Evolutionary conservation across 2,797 vertebrate genomes (phyloP), one percentile per base, ranked within the genome.

Genomic region (Tachyglossus aculeatus): DNA sequence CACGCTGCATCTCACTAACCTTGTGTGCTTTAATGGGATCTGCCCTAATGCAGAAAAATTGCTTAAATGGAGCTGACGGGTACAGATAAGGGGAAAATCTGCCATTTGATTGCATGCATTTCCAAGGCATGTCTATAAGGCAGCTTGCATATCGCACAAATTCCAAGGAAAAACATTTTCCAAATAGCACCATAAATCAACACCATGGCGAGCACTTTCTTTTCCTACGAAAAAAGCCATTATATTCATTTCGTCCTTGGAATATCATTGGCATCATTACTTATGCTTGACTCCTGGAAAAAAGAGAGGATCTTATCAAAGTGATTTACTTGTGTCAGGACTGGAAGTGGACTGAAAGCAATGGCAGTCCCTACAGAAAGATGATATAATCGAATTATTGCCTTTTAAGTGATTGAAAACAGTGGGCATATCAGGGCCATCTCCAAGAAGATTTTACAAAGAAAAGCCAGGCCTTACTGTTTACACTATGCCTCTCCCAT

Each of bases 351-450:
- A 87, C 83, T 85, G 87, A 89, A 88, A 90, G 90, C 91, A 85
- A 86, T 85, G 81, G 88, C 80, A 72, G 81, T 82, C 82, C 86
- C 85, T 91, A 78, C 73, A 81, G 12, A 80, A 80, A 90, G 81
- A 87, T 45, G 67, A 55, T 72, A 76, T 92, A 93, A 93, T 92
- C 81, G 73, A 90, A 89, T 93, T 89, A 91, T 74, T 91, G 85
- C 86, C 88, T 92, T 91, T 93, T 92, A 93, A 91, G 91, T 92
- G 92, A 93, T 92, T 92, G 89, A 92, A 92, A 90, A 91, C 88
- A 87, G 86, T 75, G 81, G 89, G 83, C 89, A 77, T 89, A 89
- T 88, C 71, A 10, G 76, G 62, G 54, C 86, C 88, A 88, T 91
- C 89, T 88, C 19, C 12, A 82, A 78, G n/a, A 91, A 89, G 90